These are phyloP conservation scores for Branchinecta lynchi DNA, from an alignment of 1,140 invertebrate genomes.

Conservation along the genomic window DNA sequence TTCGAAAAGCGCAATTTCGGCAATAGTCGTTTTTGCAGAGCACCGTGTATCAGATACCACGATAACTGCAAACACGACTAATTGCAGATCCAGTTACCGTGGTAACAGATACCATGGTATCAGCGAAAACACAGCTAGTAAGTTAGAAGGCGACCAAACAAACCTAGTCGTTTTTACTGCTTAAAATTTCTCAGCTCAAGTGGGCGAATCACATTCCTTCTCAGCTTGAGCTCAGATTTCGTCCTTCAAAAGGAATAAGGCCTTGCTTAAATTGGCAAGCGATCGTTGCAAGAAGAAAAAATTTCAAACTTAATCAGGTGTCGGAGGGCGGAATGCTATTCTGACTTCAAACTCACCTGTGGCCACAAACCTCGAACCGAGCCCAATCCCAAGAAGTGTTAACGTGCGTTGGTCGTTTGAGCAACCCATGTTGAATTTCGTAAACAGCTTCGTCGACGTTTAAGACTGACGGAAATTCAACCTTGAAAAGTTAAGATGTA, in stretches of 20 bases:
- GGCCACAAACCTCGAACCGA: slow-evolving; percentile 39
- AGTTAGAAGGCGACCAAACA: background rate
- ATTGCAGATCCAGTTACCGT: too few relatives aligned
- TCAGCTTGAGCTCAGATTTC: background rate
- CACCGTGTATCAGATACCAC: too few relatives aligned
- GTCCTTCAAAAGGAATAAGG: too few relatives aligned
- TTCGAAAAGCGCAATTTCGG: too few relatives aligned
- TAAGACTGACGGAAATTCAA: background rate
- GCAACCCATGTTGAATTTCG: background rate
- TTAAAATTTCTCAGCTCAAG: background rate
- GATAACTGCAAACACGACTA: too few relatives aligned
- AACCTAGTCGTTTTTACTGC: background rate
- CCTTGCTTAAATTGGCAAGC: too few relatives aligned
- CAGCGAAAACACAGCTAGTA: too few relatives aligned
- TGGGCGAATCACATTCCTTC: background rate
- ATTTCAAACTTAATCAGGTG: too few relatives aligned
- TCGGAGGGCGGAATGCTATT: too few relatives aligned
- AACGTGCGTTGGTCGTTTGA: slow-evolving; percentile 18
- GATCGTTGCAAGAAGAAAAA: too few relatives aligned
- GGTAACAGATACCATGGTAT: too few relatives aligned
- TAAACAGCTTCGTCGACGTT: background rate
- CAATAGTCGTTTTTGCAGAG: too few relatives aligned
- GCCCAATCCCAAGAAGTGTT: slow-evolving; percentile 43
- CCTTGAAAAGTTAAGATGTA: background rate
- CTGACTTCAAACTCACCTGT: slow-evolving; percentile 25